phyloP scores from a whole-genome alignment of 2,113 vertebrate species.

The Chinchilla lanigera region DNA sequence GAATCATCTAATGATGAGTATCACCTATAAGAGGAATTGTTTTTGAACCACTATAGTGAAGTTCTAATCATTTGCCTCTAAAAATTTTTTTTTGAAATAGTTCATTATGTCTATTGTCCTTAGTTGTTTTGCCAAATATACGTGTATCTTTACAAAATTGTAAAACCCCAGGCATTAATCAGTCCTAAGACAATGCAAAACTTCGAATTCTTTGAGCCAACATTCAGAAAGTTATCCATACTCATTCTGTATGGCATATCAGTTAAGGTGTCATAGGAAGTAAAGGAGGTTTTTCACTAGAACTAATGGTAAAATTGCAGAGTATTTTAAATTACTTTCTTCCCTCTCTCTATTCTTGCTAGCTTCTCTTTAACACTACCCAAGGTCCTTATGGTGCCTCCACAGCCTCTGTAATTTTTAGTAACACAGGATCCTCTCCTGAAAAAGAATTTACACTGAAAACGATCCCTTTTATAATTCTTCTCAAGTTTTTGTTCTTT shows the following conservation, averaged over 20 bases:
- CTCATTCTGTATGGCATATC: background rate
- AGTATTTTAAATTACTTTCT: background rate
- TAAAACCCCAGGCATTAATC: constrained; percentile 12
- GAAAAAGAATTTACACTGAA: constrained; percentile 17
- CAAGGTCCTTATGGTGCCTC: background rate
- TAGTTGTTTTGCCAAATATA: constrained; percentile 31
- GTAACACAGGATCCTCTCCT: background rate
- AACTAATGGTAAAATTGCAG: background rate
- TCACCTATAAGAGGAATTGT: background rate
- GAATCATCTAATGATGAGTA: background rate
- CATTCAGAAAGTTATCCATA: background rate
- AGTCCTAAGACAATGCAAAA: constrained; percentile 30
- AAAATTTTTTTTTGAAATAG: constrained; percentile 39
- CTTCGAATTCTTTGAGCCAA: constrained; percentile 23
- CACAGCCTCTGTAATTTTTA: background rate
- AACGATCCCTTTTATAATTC: background rate
- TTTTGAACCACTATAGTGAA: background rate
- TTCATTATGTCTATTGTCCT: background rate
- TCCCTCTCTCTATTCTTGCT: background rate
- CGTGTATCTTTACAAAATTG: background rate
- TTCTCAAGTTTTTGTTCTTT: background rate
- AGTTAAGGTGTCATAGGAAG: background rate
- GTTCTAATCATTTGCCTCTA: constrained; percentile 36
- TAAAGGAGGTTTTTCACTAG: background rate
- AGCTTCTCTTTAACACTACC: background rate